Evolutionary conservation across 2,113 vertebrate species (phyloP), one percentile per base, ranked within the genome.

Genomic region (Calypte anna): DNA sequence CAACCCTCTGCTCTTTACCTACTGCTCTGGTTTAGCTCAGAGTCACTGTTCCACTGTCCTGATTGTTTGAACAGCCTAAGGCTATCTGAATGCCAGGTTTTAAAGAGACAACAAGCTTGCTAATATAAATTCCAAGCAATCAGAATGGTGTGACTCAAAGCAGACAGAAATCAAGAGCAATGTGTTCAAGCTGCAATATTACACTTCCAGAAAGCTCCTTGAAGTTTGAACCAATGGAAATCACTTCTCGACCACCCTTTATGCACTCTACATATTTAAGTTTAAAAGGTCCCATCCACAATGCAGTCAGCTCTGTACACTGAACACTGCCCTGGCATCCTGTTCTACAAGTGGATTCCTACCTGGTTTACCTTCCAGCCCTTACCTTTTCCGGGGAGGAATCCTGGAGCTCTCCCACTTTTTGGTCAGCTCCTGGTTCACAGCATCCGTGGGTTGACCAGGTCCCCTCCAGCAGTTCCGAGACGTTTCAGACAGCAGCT

Each of bases 1-100:
- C 72, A 93, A 83, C 44, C 27, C 78, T 79, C 30, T 4, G 4
- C 44, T 88, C 61, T 61, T 95, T 90, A 94, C 95, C 94, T 96
- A 94, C 91, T 96, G 94, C 88, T 95, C 95, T 93, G 82, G 38
- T 96, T 96, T 90, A 95, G 85, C 86, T 90, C 44, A 57, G 43
- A 92, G 86, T 79, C 23, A 33, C 57, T 95, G 90, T 23, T 97
- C 95, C 91, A 96, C 92, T 96, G 79, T 93, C 86, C 93, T 86
- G 68, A 70, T 96, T 93, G 82, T 74, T 95, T 67, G 64, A 83
- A 90, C 44, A 61, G 88, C 79, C 75, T 93, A 30, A 83, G 61
- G 79, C 61, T 69, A 81, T 15, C 33, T 0, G 0, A 59, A 23
- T 36, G 36, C 44, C n/a, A 85, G 18, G 53, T 90, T 92, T 95